These are phyloP conservation scores for Perca fluviatilis DNA, from an alignment of 2,113 vertebrate genomes.

Conservation along the genomic window DNA sequence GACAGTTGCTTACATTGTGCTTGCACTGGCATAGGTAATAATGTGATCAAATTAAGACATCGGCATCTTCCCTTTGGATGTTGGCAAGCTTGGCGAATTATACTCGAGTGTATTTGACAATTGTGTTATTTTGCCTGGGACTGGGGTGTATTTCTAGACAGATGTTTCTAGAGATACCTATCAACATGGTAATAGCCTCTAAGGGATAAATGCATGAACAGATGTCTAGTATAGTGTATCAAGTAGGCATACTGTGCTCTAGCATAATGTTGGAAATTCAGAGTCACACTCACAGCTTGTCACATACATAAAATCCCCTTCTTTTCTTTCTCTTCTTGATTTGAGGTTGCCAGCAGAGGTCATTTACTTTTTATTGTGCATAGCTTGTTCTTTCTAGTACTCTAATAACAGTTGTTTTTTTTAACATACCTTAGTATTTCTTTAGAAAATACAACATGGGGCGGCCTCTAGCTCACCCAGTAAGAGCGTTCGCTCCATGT, in stretches of 20 bases:
- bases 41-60: slow-evolving; percentile 69
- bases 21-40: slow-evolving; percentile 35
- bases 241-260: slow-evolving; percentile 8
- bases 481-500: too few relatives aligned
- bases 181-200: slow-evolving; percentile 62
- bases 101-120: slow-evolving; percentile 59
- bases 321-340: not conserved
- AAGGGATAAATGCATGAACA: slow-evolving; percentile 68
- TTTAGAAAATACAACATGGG: not conserved
- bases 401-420: not conserved
- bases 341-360: slow-evolving; percentile 7
- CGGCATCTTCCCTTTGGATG: slow-evolving; percentile 43
- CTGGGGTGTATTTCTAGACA: slow-evolving; percentile 59
- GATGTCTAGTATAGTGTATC: slow-evolving; percentile 57
- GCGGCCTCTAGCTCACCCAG: too few relatives aligned
- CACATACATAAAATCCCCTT: not conserved
- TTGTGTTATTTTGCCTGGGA: slow-evolving; percentile 56
- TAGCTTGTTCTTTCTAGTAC: not conserved
- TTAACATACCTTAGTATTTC: not conserved
- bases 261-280: slow-evolving; percentile 26
- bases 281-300: slow-evolving; percentile 11
- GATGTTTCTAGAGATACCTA: slow-evolving; percentile 69
- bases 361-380: not conserved
- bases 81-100: slow-evolving; percentile 45
- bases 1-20: slow-evolving; percentile 30